phyloP scores from a whole-genome alignment of 2,888 invertebrate species.

The Cryptus armator region DNA sequence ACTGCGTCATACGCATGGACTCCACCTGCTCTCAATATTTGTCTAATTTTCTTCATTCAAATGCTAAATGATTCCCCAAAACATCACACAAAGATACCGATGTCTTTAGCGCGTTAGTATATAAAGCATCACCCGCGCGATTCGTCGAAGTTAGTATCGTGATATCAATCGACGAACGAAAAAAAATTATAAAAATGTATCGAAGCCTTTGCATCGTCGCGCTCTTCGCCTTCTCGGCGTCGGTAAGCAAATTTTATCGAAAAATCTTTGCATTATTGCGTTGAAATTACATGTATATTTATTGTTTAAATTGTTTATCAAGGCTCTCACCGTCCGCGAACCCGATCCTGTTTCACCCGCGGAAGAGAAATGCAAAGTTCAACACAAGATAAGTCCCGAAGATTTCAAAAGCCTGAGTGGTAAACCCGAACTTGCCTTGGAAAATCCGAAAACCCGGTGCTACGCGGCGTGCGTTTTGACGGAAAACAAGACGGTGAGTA shows the following conservation, averaged over 20 bases:
- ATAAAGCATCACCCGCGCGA: background rate
- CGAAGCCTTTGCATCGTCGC: background rate
- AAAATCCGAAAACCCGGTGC: background rate
- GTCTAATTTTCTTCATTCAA: background rate
- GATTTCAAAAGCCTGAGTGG: background rate
- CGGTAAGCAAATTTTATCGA: conserved; percentile 2
- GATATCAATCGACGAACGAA: background rate
- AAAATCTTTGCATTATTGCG: background rate
- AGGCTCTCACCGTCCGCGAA: no score
- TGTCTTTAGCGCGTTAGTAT: background rate
- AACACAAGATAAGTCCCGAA: background rate
- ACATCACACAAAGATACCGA: background rate
- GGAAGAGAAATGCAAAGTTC: background rate
- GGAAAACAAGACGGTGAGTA: background rate
- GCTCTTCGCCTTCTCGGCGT: background rate
- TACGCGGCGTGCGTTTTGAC: background rate
- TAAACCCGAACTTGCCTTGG: background rate
- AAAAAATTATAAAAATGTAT: background rate
- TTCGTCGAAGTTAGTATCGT: background rate
- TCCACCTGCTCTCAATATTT: background rate
- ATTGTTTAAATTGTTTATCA: background rate
- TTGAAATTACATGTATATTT: background rate
- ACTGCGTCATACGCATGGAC: background rate
- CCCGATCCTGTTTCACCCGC: no score
- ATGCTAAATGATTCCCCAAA: background rate